Evolutionary conservation across 2,113 vertebrate species (phyloP), one percentile per base, ranked within the genome.

Genomic region (Ptilorrhoa leucosticta): DNA sequence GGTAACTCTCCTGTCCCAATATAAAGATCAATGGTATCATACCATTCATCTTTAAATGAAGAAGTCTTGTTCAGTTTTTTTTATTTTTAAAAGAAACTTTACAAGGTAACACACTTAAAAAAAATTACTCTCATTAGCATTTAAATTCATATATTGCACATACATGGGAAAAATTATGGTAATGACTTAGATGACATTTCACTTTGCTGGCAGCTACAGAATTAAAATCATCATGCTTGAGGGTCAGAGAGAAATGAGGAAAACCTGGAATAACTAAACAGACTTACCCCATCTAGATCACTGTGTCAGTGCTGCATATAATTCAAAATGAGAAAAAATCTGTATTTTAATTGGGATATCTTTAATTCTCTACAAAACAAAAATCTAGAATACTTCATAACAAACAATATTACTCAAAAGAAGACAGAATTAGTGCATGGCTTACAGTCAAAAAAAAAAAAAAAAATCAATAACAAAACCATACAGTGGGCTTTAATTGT

Each of bases 181-280:
- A 86, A 94, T 79, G 63, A 72, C 33, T 54, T 75, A 40, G 85
- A 45, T 83, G 88, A 85, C 89, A 87, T 92, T 93, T 92, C 71
- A 64, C 71, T 91, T 84, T 63, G 51, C 51, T 78, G 75, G 83
- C 72, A 92, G 87, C 83, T 68, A 68, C 45, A 71, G 86, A 76
- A 90, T 60, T 92, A 81, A 90, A 89, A 93, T 37, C 45, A 65
- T 83, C 65, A 30, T 28, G 69, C 57, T 64, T 53, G 88, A 88
- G 92, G 82, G 76, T 86, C 83, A 88, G 76, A 86, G 40, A 65
- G 27, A 86, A 90, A 94, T 0, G 1, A 66, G 42, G 39, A 58
- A 86, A 81, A 89, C 10, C 10, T 70, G 64, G 51, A 84, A 71
- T 66, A 94, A 44, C 35, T n/a, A 22, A 77, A 35, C 19, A 89